A percentile compares a stretch with the other conserved stretches of the same genome.
Conservation (phyloP, 2,797 vertebrate genomes). For the Thaleichthys pacificus region DNA sequence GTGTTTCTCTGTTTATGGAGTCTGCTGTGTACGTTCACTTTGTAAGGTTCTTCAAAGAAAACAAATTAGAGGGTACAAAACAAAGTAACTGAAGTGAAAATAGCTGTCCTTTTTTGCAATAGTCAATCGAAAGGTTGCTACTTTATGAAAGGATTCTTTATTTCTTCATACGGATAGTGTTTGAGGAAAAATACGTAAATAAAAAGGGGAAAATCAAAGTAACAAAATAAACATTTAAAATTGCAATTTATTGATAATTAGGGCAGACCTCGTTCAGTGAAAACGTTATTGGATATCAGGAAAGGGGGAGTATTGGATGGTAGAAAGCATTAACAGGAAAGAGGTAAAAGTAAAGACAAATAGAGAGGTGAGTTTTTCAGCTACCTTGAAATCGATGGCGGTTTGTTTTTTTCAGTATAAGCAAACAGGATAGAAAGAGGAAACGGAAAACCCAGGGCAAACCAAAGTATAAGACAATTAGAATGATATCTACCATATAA, state of each 20-base stretch:
- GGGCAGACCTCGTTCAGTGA: conserved; percentile 63
- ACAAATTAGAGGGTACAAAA: conserved; percentile 26
- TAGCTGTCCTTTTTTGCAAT: conserved; percentile 21
- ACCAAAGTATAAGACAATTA: conserved; percentile 96
- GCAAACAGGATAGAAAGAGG: conserved; percentile 82
- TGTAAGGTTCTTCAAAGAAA: conserved; percentile 37
- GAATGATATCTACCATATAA: conserved; percentile 99
- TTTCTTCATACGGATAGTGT: conserved; percentile 74
- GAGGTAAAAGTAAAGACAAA: conserved; percentile 58
- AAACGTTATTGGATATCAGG: conserved; percentile 43
- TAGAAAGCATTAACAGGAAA: conserved; percentile 58
- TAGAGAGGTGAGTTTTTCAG: conserved; percentile 66
- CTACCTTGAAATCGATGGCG: conserved; percentile 81
- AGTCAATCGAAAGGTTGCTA: conserved; percentile 20
- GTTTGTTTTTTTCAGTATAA: conserved; percentile 77
- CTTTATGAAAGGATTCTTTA: conserved; percentile 66
- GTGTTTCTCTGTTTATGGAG: conserved; percentile 40
- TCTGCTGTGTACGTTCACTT: conserved; percentile 58
- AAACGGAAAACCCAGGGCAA: conserved; percentile 92
- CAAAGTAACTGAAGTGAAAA: conserved; percentile 32
- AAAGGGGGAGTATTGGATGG: conserved; percentile 57
- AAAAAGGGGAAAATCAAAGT: conserved; percentile 16
- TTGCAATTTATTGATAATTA: conserved; percentile 26
- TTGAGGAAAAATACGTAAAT: conserved; percentile 34
- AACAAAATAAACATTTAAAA: conserved; percentile 20